These are phyloP conservation scores for Albula goreensis DNA, from an alignment of 2,113 vertebrate genomes.

Conservation along the genomic window DNA sequence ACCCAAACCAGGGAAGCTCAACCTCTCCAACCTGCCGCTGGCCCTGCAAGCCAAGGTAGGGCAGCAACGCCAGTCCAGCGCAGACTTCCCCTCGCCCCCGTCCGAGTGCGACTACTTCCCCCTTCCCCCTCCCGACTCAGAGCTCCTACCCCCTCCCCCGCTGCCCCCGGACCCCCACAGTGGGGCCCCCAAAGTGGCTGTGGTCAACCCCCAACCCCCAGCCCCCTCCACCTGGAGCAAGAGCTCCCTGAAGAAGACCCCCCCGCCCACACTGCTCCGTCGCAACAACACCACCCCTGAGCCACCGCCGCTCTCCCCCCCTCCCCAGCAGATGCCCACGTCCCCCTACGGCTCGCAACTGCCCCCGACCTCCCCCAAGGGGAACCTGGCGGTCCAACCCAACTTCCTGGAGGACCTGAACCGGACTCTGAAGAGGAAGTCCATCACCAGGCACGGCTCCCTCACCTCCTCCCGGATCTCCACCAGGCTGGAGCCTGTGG, in stretches of 20 bases:
- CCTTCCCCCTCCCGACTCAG: slow-evolving; percentile 79
- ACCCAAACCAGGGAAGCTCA: slow-evolving; percentile 92
- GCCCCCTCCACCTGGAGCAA: slow-evolving; percentile 73
- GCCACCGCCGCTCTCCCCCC: slow-evolving; percentile 53
- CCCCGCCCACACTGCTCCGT: slow-evolving; percentile 78
- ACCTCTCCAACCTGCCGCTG: slow-evolving; percentile 78
- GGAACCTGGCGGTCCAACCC: slow-evolving; percentile 83
- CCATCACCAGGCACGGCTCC: slow-evolving; percentile 85
- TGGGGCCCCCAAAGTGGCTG: slow-evolving; percentile 80
- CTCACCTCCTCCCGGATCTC: slow-evolving; percentile 72
- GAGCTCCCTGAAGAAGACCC: slow-evolving; percentile 82
- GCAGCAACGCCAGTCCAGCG: slow-evolving; percentile 65
- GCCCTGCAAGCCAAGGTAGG: slow-evolving; percentile 72
- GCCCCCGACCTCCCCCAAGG: slow-evolving; percentile 86
- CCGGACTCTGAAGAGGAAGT: slow-evolving; percentile 93
- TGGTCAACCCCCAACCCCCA: slow-evolving; percentile 92
- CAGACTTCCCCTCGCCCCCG: slow-evolving; percentile 82
- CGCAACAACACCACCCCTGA: slow-evolving; percentile 80
- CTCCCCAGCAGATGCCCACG: slow-evolving; percentile 8
- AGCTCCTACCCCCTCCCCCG: slow-evolving; percentile 81
- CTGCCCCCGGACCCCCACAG: slow-evolving; percentile 70
- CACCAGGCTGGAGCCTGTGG: slow-evolving; percentile 72
- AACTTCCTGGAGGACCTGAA: slow-evolving; percentile 93
- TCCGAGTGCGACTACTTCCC: slow-evolving; percentile 84
- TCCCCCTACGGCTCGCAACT: slow-evolving; percentile 39